These are phyloP conservation scores for Ctenicera cuprea DNA, from an alignment of 2,888 invertebrate species.

Conservation along the genomic window DNA sequence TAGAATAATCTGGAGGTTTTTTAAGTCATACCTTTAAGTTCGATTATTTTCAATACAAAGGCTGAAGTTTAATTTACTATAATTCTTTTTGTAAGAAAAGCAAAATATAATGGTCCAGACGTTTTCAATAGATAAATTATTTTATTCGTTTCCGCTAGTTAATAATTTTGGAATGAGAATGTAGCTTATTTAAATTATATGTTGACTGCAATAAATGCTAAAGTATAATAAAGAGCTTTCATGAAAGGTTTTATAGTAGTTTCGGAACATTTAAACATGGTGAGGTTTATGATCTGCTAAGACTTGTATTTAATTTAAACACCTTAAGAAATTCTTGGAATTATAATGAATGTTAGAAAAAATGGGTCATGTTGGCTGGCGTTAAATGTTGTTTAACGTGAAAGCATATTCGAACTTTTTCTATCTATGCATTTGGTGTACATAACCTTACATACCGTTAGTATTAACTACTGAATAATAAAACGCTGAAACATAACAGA, in stretches of 20 bases:
- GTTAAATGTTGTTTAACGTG: no score
- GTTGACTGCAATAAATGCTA: slow-evolving; percentile 8
- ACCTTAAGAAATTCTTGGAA: no score
- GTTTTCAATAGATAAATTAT: neutral
- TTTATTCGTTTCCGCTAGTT: neutral
- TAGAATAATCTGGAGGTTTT: neutral
- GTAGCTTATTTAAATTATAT: neutral
- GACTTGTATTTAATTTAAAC: neutral
- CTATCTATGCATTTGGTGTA: no score
- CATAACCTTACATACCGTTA: no score
- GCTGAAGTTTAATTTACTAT: slow-evolving; percentile 13
- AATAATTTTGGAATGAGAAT: neutral
- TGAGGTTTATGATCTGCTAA: neutral
- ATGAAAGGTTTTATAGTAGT: slow-evolving; percentile 14
- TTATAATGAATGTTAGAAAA: no score
- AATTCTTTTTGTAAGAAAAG: slow-evolving; percentile 13
- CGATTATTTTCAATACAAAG: slow-evolving; percentile 26
- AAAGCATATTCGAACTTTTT: no score
- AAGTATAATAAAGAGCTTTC: slow-evolving; percentile 27
- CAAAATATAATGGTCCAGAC: neutral
- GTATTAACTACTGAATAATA: no score
- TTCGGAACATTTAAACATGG: slow-evolving; percentile 1
- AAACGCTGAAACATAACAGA: no score
- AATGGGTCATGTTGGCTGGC: no score
- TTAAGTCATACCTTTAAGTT: neutral